Evolutionary conservation across 1,140 invertebrate species (phyloP).

Genomic region (Cherax quadricarinatus): DNA sequence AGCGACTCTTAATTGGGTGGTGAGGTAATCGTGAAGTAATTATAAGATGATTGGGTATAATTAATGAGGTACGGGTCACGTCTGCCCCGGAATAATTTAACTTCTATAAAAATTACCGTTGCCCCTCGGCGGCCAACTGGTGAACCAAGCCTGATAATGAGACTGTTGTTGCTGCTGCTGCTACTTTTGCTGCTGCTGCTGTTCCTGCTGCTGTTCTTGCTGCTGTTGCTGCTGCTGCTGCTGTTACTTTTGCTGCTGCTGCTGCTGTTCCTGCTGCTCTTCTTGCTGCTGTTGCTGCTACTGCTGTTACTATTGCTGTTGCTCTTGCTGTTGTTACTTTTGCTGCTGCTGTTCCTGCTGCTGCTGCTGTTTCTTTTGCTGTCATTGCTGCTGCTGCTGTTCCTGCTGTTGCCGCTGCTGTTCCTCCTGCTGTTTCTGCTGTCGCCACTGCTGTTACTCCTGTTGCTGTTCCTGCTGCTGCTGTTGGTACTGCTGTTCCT

Average conservation of each 20-base stretch:
- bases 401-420: background rate
- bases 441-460: no score
- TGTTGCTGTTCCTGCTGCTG: no score
- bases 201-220: background rate
- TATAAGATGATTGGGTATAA: conserved; percentile 45
- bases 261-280: background rate
- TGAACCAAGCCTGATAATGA: background rate
- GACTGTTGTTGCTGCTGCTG: background rate
- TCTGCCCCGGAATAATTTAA: conserved; percentile 25
- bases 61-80: conserved; percentile 29
- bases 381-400: background rate
- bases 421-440: no score
- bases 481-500: no score
- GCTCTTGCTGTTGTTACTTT: background rate
- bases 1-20: no score
- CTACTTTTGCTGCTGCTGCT: background rate
- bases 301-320: background rate
- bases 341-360: background rate
- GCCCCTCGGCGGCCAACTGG: conserved; percentile 22
- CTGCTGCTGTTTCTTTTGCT: background rate
- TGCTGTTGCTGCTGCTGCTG: background rate
- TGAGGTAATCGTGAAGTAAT: conserved; percentile 40
- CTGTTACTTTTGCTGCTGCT: background rate
- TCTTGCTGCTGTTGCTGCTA: background rate
- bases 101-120: conserved; percentile 17